Evolutionary conservation across 2,797 vertebrate species (phyloP).

Genomic region (Sebastes wilsoni): DNA sequence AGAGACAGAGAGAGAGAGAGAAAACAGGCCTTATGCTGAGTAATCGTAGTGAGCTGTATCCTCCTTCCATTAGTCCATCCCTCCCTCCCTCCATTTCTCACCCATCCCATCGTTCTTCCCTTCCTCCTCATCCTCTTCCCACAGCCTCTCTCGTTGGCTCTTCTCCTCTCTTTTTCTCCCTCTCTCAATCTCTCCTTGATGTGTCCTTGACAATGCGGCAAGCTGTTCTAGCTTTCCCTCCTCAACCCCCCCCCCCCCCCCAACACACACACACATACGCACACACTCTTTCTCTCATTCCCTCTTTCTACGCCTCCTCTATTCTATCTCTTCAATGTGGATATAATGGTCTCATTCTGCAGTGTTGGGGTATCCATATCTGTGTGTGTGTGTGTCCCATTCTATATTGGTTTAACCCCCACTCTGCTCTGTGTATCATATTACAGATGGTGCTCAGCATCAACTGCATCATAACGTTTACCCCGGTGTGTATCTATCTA

Average conservation of each 20-base stretch:
- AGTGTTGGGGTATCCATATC: slow-evolving; percentile 59
- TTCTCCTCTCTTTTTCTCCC: slow-evolving; percentile 62
- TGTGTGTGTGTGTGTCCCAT: background rate
- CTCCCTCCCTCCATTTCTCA: slow-evolving; percentile 20
- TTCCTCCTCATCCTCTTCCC: slow-evolving; percentile 49
- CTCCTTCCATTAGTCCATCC: slow-evolving; percentile 51
- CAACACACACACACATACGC: slow-evolving; percentile 18
- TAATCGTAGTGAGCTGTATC: slow-evolving; percentile 60
- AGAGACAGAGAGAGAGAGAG: slow-evolving; percentile 25
- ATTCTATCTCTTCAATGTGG: slow-evolving; percentile 48
- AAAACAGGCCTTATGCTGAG: slow-evolving; percentile 76
- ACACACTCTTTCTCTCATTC: slow-evolving; percentile 36
- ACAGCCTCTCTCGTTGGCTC: slow-evolving; percentile 55
- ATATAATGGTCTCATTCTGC: slow-evolving; percentile 70
- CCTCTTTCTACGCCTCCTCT: slow-evolving; percentile 40
- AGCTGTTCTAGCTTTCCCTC: slow-evolving; percentile 80
- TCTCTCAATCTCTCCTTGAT: slow-evolving; percentile 84
- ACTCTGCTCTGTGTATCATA: slow-evolving; percentile 52
- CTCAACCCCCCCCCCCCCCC: slow-evolving; percentile 42
- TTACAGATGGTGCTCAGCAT: slow-evolving; percentile 62
- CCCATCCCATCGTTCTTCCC: slow-evolving; percentile 28
- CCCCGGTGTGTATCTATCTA: background rate
- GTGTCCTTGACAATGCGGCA: slow-evolving; percentile 87
- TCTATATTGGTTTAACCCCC: slow-evolving; percentile 46
- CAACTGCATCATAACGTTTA: slow-evolving; percentile 19